phyloP scores from a whole-genome alignment of 2,113 vertebrate species.

The Dolichotis patagonum region DNA sequence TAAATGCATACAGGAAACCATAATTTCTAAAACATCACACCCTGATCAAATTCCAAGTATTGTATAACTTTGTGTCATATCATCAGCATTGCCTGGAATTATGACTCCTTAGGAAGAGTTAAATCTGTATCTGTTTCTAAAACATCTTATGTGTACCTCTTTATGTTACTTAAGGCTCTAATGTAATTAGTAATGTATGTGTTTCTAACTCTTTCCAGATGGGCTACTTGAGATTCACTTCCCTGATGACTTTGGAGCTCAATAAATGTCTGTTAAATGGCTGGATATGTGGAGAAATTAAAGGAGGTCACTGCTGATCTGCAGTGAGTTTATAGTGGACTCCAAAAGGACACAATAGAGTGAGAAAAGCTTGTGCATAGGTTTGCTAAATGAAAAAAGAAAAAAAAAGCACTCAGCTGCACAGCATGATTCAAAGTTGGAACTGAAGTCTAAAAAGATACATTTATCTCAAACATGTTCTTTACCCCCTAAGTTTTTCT shows the following conservation, averaged over 20 bases:
- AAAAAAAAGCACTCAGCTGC: neutral
- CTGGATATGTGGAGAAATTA: neutral
- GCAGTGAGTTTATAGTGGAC: neutral
- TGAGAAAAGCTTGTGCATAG: neutral
- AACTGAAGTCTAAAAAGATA: constrained; percentile 1
- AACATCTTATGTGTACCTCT: neutral
- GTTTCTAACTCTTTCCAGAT: neutral
- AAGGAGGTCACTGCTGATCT: neutral
- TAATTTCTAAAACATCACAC: neutral
- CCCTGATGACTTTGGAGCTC: neutral
- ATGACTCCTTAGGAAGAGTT: neutral
- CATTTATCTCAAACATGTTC: constrained; percentile 46
- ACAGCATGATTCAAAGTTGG: constrained; percentile 20
- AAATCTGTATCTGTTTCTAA: neutral
- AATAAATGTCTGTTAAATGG: neutral
- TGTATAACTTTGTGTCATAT: neutral
- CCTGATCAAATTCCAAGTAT: neutral
- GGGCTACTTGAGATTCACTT: neutral
- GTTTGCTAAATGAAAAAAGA: neutral
- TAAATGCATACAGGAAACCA: neutral
- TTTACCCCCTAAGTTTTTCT: constrained; percentile 39
- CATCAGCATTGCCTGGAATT: neutral
- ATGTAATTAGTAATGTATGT: neutral
- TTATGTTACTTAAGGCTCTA: neutral
- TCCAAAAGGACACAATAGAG: neutral